Conservation (phyloP, 2,888 invertebrate genomes). For the Coronaproctus castanopsis region DNA sequence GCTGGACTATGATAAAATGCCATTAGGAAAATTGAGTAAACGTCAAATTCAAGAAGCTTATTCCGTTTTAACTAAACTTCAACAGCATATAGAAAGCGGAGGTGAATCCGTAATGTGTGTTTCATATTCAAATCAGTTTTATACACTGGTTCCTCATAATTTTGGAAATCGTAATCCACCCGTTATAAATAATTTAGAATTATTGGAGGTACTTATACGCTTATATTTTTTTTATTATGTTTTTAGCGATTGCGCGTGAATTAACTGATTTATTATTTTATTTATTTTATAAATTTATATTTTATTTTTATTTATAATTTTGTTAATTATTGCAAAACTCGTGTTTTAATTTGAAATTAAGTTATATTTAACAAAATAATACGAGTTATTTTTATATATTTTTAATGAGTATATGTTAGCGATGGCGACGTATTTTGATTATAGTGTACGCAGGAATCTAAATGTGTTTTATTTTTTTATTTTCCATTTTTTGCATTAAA, state of each 20-base stretch:
- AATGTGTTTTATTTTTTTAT: too few relatives aligned
- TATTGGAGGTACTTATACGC: conserved; percentile 35
- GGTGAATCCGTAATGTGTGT: conserved; percentile 36
- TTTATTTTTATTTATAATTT: too few relatives aligned
- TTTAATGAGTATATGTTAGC: too few relatives aligned
- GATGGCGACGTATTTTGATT: too few relatives aligned
- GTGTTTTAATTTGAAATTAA: too few relatives aligned
- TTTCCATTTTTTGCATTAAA: too few relatives aligned
- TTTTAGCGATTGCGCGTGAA: conserved; percentile 1
- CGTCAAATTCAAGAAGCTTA: conserved; percentile 76
- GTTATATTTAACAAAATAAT: too few relatives aligned
- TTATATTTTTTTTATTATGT: neutral
- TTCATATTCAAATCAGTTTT: conserved; percentile 82
- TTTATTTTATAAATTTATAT: too few relatives aligned
- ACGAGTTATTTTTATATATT: too few relatives aligned
- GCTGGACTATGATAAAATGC: conserved; percentile 94
- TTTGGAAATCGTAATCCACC: conserved; percentile 73
- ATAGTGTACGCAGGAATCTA: too few relatives aligned
- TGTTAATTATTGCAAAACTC: too few relatives aligned
- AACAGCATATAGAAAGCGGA: conserved; percentile 33
- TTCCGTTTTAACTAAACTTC: conserved; percentile 49
- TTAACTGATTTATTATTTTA: too few relatives aligned
- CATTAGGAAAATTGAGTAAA: conserved; percentile 82
- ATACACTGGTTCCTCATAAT: conserved; percentile 84
- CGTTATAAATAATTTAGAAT: conserved; percentile 49